Evolutionary conservation across 1,140 invertebrate species (phyloP).

Genomic region (Nixonia krombeini): DNA sequence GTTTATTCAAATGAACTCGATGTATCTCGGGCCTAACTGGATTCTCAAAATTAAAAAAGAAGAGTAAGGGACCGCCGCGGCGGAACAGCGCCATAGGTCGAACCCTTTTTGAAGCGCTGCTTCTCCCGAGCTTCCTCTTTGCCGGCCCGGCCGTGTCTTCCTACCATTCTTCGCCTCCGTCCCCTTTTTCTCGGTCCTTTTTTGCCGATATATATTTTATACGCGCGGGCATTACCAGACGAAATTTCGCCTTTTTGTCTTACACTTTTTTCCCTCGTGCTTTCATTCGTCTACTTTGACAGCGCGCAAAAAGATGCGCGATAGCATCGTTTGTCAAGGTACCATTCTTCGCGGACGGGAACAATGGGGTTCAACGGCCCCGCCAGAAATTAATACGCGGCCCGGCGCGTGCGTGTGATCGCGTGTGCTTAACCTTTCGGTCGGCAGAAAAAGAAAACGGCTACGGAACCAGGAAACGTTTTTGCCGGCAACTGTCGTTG

Average conservation of each 20-base stretch:
- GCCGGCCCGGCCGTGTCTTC: too few relatives aligned
- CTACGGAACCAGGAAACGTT: too few relatives aligned
- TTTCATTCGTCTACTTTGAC: slow-evolving; percentile 31
- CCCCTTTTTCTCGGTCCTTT: too few relatives aligned
- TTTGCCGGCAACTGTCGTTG: too few relatives aligned
- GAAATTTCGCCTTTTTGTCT: slow-evolving; percentile 31
- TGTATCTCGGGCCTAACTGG: slow-evolving; percentile 65
- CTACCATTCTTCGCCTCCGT: too few relatives aligned
- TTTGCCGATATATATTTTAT: background rate
- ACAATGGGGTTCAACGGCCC: slow-evolving; percentile 38
- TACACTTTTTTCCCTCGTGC: slow-evolving; percentile 15
- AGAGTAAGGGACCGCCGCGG: slow-evolving; percentile 38
- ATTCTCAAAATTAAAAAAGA: slow-evolving; percentile 69
- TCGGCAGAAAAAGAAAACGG: too few relatives aligned
- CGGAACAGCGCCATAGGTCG: slow-evolving; percentile 20
- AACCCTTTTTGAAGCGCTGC: slow-evolving; percentile 13
- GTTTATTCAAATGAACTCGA: slow-evolving; percentile 70
- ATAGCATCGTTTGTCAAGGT: slow-evolving; percentile 36
- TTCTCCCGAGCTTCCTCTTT: background rate
- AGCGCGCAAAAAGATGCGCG: slow-evolving; percentile 29
- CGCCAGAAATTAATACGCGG: slow-evolving; percentile 35
- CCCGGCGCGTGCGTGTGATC: slow-evolving; percentile 28
- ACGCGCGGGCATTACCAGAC: slow-evolving; percentile 26
- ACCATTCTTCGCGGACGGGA: slow-evolving; percentile 28
- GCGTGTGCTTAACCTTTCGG: slow-evolving; percentile 21